Evolutionary conservation across 2,888 invertebrate genomes (phyloP).

Genomic region (Elysia crispata): DNA sequence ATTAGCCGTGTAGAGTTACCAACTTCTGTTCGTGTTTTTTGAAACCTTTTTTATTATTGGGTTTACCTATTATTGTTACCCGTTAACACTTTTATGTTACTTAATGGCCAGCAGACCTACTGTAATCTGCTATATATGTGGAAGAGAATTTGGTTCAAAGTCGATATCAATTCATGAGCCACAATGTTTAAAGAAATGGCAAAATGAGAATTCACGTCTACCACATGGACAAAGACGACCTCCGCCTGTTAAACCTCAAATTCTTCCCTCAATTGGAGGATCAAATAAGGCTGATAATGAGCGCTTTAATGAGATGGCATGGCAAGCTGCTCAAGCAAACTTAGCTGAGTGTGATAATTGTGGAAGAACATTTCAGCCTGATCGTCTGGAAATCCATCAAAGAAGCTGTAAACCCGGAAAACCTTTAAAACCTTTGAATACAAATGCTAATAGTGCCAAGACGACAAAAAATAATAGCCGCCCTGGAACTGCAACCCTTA

Average conservation of each 20-base stretch:
- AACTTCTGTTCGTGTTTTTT: too few species aligned
- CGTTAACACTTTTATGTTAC: background rate
- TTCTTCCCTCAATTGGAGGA: constrained; percentile 69
- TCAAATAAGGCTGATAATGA: constrained; percentile 54
- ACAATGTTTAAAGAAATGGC: constrained; percentile 84
- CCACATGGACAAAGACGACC: constrained; percentile 80
- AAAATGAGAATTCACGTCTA: constrained; percentile 81
- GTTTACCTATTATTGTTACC: too few species aligned
- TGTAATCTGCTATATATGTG: constrained; percentile 83
- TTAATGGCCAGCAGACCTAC: constrained; percentile 63
- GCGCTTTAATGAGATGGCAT: constrained; percentile 79
- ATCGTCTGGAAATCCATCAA: constrained; percentile 82
- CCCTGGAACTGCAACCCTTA: constrained; percentile 43
- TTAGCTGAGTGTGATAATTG: constrained; percentile 83
- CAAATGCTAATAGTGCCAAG: constrained; percentile 23
- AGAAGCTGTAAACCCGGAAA: constrained; percentile 65
- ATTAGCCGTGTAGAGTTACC: too few species aligned
- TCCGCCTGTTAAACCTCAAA: constrained; percentile 81
- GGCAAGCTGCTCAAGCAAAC: constrained; percentile 81
- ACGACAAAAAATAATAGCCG: constrained; percentile 17
- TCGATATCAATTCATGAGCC: constrained; percentile 84
- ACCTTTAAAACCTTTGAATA: constrained; percentile 50
- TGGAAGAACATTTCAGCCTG: constrained; percentile 84
- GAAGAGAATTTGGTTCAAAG: constrained; percentile 82
- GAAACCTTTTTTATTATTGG: too few species aligned